Base-by-base conservation (phyloP, 2,797 vertebrate genomes). In the Xiphorhynchus erythropygius region DNA sequence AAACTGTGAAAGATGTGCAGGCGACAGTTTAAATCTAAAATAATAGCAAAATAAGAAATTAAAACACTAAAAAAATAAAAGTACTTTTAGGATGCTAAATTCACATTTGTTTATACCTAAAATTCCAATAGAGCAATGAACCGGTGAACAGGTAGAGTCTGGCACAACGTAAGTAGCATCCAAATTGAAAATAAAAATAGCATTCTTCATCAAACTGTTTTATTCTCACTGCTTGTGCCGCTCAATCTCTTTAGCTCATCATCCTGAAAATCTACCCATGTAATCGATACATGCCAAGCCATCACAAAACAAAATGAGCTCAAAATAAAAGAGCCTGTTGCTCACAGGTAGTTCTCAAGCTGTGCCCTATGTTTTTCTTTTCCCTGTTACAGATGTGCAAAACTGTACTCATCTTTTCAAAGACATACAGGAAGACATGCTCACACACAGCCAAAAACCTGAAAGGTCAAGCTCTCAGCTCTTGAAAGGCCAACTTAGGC, bases 331-430 rank as follows among this genome's bases (percentile, higher is more conserved):
- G 35, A 89, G 52, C 64, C 79, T 83, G 68, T 55, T 89, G 52
- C 60, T 89, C 71, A 67, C 87, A 96, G 85, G 93, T 94, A 64
- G 68, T 52, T 94, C 71, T 80, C 90, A 95, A 94, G 75, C 82
- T 91, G 85, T 74, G 52, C 41, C 64, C 64, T 49, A 3, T 30
- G 60, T 59, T 89, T 80, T 84, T 60, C 60, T 70, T 65, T 69
- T 64, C 56, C 53, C 56, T 76, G 28, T 47, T 76, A 60, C 14
- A 91, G 52, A 44, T 37, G 49, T 42, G 28, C 44, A 89, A 74
- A 87, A 73, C 75, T 62, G 44, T 21, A 23, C 35, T 44, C 4
- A 30, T 52, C 39, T 73, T 80, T 52, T 59, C n/a, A 42, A 46
- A 89, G 17, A 64, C 47, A 77, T 35, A 42, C 30, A n/a, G 33